Evolutionary conservation across 1,140 invertebrate species (phyloP).

Genomic region (Carposina sasakii): DNA sequence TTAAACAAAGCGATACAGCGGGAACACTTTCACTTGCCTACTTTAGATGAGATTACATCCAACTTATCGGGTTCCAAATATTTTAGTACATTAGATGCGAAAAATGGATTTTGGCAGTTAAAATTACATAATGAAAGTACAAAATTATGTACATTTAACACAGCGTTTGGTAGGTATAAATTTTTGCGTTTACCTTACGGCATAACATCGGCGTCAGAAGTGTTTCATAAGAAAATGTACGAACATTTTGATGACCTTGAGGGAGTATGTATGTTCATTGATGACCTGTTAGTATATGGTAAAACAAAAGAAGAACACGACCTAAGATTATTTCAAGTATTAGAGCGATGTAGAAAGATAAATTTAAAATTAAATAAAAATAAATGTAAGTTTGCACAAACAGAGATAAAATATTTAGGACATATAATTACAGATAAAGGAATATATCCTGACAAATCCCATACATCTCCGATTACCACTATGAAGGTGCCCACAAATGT

Average conservation of each 20-base stretch:
- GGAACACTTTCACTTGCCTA: slow-evolving; percentile 22
- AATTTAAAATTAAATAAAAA: slow-evolving; percentile 17
- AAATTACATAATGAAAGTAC: slow-evolving; percentile 26
- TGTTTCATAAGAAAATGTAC: slow-evolving; percentile 6
- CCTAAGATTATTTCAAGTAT: slow-evolving; percentile 2
- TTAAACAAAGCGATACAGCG: neutral
- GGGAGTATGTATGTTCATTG: slow-evolving; percentile 13
- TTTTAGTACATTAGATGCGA: neutral
- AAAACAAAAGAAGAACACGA: slow-evolving; percentile 7
- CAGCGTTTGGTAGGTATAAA: slow-evolving; percentile 35
- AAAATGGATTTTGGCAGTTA: slow-evolving; percentile 21
- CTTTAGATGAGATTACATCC: slow-evolving; percentile 9
- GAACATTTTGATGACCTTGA: slow-evolving; percentile 12
- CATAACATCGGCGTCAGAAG: slow-evolving; percentile 6
- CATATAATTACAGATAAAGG: slow-evolving; percentile 8
- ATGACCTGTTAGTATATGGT: slow-evolving; percentile 13
- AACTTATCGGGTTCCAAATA: neutral
- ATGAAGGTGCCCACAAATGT: neutral
- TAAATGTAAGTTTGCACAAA: slow-evolving; percentile 16
- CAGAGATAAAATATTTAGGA: slow-evolving; percentile 10
- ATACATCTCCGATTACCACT: neutral
- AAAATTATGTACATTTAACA: slow-evolving; percentile 50
- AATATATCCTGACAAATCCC: neutral
- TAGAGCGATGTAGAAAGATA: slow-evolving; percentile 12
- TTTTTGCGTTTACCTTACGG: slow-evolving; percentile 9